These are phyloP conservation scores for Pogonophryne albipinna DNA, from an alignment of 2,797 vertebrate genomes.

Conservation along the genomic window DNA sequence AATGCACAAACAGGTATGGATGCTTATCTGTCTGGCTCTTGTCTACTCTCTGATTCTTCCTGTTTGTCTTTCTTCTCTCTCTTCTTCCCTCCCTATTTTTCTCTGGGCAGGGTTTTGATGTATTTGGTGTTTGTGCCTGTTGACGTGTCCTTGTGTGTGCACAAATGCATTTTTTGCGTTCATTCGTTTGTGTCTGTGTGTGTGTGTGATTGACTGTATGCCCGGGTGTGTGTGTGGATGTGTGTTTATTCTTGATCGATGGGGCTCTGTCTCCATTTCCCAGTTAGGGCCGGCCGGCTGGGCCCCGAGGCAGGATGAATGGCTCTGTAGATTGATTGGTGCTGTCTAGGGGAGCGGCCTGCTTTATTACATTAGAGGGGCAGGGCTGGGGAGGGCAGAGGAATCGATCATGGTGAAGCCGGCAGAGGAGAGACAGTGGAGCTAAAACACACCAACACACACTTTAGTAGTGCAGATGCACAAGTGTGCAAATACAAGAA, in stretches of 20 bases:
- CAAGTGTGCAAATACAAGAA: slow-evolving; percentile 29
- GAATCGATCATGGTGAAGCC: slow-evolving; percentile 92
- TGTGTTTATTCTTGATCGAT: slow-evolving; percentile 92
- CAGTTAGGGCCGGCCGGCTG: slow-evolving; percentile 94
- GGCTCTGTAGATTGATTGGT: slow-evolving; percentile 96
- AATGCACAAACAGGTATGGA: slow-evolving; percentile 94
- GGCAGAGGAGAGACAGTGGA: slow-evolving; percentile 70
- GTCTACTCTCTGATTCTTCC: slow-evolving; percentile 29
- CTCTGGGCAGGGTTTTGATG: slow-evolving; percentile 58
- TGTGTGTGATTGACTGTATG: slow-evolving; percentile 18
- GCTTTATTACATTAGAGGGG: slow-evolving; percentile 98
- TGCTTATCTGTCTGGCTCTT: slow-evolving; percentile 39
- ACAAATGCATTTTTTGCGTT: slow-evolving; percentile 47
- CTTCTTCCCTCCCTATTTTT: neutral
- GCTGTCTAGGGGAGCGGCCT: slow-evolving; percentile 94
- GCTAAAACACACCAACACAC: slow-evolving; percentile 39
- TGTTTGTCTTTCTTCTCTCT: slow-evolving; percentile 14
- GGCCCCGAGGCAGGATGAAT: slow-evolving; percentile 96
- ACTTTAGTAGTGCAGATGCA: slow-evolving; percentile 27
- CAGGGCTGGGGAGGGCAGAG: slow-evolving; percentile 90
- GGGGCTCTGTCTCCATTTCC: slow-evolving; percentile 93
- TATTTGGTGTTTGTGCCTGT: slow-evolving; percentile 63
- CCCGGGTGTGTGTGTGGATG: slow-evolving; percentile 40
- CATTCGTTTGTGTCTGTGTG: slow-evolving; percentile 73
- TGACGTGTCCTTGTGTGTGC: slow-evolving; percentile 57